Conservation (phyloP, 2,888 invertebrate genomes). For the Tachina fera region DNA sequence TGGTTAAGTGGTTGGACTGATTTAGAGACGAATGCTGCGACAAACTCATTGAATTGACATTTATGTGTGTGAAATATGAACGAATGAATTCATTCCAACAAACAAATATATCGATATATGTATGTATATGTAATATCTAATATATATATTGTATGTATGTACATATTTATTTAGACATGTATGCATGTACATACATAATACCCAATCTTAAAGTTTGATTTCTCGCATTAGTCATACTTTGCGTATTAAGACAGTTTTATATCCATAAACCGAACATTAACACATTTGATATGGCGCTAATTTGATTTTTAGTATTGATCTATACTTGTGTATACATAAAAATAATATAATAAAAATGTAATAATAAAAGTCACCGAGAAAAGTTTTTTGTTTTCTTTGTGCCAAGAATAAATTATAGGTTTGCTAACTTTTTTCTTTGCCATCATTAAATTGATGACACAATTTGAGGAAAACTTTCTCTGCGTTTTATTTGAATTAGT, state of each 20-base stretch:
- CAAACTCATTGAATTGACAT: constrained; percentile 58
- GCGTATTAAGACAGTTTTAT: constrained; percentile 17
- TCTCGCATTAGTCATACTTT: constrained; percentile 26
- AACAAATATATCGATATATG: neutral
- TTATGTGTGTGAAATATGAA: constrained; percentile 57
- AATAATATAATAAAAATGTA: no score
- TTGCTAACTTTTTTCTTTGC: constrained; percentile 47
- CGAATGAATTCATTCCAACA: constrained; percentile 19
- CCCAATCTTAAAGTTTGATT: neutral
- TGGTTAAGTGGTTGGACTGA: constrained; percentile 8
- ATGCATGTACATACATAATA: neutral
- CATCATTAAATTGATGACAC: constrained; percentile 62
- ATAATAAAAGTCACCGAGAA: neutral
- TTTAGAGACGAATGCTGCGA: constrained; percentile 38
- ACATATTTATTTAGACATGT: neutral
- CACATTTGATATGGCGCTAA: constrained; percentile 61
- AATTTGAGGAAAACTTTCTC: constrained; percentile 49
- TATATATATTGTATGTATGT: neutral
- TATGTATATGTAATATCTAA: neutral
- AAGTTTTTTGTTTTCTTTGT: constrained; percentile 6
- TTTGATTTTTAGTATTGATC: constrained; percentile 65
- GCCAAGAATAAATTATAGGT: constrained; percentile 55
- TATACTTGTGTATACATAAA: neutral
- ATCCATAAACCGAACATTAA: constrained; percentile 24
- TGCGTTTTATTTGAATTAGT: neutral